Evolutionary conservation across 2,113 vertebrate species (phyloP).

Genomic region (Cisticola juncidis): DNA sequence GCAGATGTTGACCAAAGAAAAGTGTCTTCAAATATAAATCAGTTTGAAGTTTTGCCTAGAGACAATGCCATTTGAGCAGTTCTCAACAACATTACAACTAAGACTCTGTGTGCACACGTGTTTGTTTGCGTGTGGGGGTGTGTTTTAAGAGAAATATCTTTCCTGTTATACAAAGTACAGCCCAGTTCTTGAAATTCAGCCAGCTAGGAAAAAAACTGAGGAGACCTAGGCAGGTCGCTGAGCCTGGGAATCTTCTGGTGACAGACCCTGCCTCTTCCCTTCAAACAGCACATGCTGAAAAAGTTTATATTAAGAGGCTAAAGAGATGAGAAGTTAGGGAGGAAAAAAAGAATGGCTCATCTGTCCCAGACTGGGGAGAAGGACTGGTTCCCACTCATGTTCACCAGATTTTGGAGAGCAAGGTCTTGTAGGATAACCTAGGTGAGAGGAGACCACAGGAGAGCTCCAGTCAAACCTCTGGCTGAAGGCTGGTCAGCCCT

Average conservation of each 20-base stretch:
- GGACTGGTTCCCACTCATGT: background rate
- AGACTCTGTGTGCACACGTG: background rate
- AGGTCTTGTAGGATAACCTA: background rate
- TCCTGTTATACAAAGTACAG: conserved; percentile 25
- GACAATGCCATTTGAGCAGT: background rate
- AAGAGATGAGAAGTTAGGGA: background rate
- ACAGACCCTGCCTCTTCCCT: background rate
- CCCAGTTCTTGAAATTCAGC: background rate
- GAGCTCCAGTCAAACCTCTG: background rate
- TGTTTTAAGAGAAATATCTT: conserved; percentile 12
- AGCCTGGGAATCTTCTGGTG: background rate
- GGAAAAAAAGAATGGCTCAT: background rate
- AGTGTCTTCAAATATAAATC: background rate
- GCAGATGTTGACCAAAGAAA: background rate
- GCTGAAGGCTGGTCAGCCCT: background rate
- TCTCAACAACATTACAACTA: background rate
- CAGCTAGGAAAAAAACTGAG: background rate
- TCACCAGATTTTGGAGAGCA: background rate
- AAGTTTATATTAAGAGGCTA: background rate
- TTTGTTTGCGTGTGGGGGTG: background rate
- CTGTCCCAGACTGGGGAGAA: background rate
- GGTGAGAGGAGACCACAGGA: background rate
- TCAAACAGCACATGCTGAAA: background rate
- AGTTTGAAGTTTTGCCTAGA: background rate
- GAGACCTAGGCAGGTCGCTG: background rate